phyloP scores from a whole-genome alignment of 2,888 invertebrate genomes.

The Heliconius ethilla region DNA sequence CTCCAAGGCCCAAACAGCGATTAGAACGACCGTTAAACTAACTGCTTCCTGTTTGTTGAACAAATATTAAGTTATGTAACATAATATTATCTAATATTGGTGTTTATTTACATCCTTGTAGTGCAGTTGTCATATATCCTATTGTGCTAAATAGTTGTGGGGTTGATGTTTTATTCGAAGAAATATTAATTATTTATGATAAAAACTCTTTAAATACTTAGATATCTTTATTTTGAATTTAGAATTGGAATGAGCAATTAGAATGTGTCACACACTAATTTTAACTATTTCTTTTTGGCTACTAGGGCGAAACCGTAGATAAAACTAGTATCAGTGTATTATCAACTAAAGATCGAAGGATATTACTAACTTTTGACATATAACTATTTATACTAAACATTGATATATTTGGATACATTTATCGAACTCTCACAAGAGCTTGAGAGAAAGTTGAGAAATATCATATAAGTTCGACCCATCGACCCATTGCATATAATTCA shows the following conservation, averaged over 20 bases:
- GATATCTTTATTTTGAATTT: too few relatives aligned
- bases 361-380: neutral
- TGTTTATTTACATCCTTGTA: neutral
- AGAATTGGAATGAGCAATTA: too few relatives aligned
- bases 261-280: too few relatives aligned
- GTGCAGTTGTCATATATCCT: too few relatives aligned
- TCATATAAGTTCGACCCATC: neutral
- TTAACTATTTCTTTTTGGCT: too few relatives aligned
- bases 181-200: too few relatives aligned
- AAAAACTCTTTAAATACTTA: too few relatives aligned
- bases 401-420: neutral
- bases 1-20: slow-evolving; percentile 77
- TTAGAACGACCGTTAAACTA: slow-evolving; percentile 73
- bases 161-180: too few relatives aligned
- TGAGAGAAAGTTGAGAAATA: neutral
- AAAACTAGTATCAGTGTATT: neutral
- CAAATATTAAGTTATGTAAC: neutral
- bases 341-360: neutral
- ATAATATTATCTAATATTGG: neutral
- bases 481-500: neutral
- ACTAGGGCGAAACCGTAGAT: too few relatives aligned
- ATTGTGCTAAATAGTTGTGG: too few relatives aligned
- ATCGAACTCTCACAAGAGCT: neutral
- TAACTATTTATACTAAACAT: neutral
- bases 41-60: slow-evolving; percentile 43